Evolutionary conservation across 2,113 vertebrate species (phyloP).

Genomic region (Ammodramus savannarum): DNA sequence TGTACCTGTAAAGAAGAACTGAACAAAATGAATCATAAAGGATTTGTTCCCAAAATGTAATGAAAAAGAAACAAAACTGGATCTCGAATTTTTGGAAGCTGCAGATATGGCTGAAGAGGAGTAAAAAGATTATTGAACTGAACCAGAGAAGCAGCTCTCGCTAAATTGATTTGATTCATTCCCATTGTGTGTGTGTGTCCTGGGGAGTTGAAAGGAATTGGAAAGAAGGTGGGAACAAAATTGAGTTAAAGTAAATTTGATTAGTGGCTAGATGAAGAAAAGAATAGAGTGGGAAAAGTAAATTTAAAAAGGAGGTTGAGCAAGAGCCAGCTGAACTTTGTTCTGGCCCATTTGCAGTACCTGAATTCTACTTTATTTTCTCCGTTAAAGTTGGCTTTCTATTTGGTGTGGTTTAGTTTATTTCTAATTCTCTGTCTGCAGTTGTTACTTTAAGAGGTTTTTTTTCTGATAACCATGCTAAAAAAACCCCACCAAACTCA

Average conservation of each 20-base stretch:
- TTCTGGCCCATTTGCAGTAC: background rate
- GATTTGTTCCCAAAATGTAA: background rate
- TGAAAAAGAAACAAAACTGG: background rate
- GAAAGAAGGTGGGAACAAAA: background rate
- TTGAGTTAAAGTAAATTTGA: background rate
- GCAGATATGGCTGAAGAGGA: background rate
- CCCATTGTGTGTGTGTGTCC: background rate
- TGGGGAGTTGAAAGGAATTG: background rate
- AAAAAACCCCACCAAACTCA: rapidly evolving
- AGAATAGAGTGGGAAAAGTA: background rate
- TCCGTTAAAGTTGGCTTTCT: background rate
- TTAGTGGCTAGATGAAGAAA: background rate
- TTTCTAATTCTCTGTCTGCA: background rate
- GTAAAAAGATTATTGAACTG: background rate
- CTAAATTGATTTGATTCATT: background rate
- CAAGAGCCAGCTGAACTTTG: background rate
- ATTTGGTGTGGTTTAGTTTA: background rate
- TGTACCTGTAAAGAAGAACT: background rate
- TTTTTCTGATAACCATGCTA: background rate
- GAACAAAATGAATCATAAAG: background rate
- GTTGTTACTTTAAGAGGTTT: background rate
- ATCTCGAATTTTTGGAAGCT: background rate
- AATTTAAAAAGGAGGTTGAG: background rate
- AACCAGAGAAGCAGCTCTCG: background rate
- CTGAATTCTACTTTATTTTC: background rate